Evolutionary conservation across 2,113 vertebrate genomes (phyloP), one percentile per base, ranked within the genome.

Genomic region (Cepphus grylle): DNA sequence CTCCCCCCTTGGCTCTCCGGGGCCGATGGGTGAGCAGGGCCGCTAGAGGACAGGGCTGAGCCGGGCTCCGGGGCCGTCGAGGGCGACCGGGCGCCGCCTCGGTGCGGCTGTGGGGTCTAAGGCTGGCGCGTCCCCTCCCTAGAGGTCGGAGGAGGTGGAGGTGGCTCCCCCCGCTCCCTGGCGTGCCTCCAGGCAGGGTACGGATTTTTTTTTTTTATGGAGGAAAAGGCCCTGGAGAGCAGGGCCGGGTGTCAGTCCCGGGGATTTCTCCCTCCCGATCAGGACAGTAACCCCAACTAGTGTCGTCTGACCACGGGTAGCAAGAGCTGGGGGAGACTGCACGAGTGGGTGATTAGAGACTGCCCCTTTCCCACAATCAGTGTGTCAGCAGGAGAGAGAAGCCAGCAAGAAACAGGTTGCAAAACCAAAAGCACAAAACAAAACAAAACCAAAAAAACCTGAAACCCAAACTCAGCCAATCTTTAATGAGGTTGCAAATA

Each of bases 231-330:
- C 25, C 21, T 10, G 18, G 26, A 45, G 61, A 69, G 15, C 61
- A 25, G 18, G 19, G 18, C 8, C 1, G 1, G 6, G 29, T 43
- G 8, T 50, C 56, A 19, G 16, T n/a, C 26, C 6, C 1, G 0
- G 40, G n/a, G 14, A 23, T 6, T 55, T 61, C 15, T 47, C 11
- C 29, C 32, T 45, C 55, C 23, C 4, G 5, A 2, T 20, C 29
- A 25, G 9, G 34, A 27, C 50, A 47, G 45, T 30, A 62, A 25
- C 38, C 13, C 58, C 19, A 12, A 11, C 38, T 26, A 9, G 5
- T 6, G 16, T 6, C 11, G 10, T 17, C 50, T 27, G 15, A n/a
- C 1, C 21, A 6, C 12, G 3, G 29, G 11, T 5, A 17, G 16
- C 26, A 17, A 40, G 42, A 34, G 17, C 23, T 8, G 26, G n/a